Evolutionary conservation across 2,113 vertebrate species (phyloP), one percentile per base, ranked within the genome.

Genomic region (Ptychochromis oligacanthus): DNA sequence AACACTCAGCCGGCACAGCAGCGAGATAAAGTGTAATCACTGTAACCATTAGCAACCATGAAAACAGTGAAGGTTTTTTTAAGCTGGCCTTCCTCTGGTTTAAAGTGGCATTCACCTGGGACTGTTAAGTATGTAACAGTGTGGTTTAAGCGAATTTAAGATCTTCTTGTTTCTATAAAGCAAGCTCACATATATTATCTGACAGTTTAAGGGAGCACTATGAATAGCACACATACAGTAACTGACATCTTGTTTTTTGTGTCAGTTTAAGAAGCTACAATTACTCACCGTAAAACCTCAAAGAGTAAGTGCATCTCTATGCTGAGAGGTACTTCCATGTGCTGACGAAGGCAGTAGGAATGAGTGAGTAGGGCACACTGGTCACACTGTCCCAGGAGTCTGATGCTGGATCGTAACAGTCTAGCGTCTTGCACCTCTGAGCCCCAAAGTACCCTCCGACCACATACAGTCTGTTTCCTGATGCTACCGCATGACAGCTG

Each of bases 321-420:
- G 96, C 94, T 3, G 96, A 89, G 84, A 97, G 96, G 77, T 97
- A 97, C 90, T 97, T 97, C 96, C 96, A 97, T 26, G 96, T 97
- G 93, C 96, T 97, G 90, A 97, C 96, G 58, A 97, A 97, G 22
- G 96, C 96, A 0, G 96, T 97, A 40, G 96, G 96, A 80, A 97
- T 97, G 84, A 97, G 95, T 0, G 96, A 96, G 88, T 97, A 97
- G 2, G 96, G 96, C 6, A 97, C 95, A 2, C 96, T 97, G 81
- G 96, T 96, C 80, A 97, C 93, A 15, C 96, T 97, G 88, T 96
- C 96, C 96, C 96, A 97, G 3, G 96, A 95, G 92, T 97, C 96
- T 0, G 95, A 94, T 0, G 94, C 94, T 5, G 96, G 96, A 80
- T 97, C 96, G n/a, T 97, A 97, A 84, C 96, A 96, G 94, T 97